phyloP scores from a whole-genome alignment of 2,113 vertebrate species.

The Ginglymostoma cirratum region DNA sequence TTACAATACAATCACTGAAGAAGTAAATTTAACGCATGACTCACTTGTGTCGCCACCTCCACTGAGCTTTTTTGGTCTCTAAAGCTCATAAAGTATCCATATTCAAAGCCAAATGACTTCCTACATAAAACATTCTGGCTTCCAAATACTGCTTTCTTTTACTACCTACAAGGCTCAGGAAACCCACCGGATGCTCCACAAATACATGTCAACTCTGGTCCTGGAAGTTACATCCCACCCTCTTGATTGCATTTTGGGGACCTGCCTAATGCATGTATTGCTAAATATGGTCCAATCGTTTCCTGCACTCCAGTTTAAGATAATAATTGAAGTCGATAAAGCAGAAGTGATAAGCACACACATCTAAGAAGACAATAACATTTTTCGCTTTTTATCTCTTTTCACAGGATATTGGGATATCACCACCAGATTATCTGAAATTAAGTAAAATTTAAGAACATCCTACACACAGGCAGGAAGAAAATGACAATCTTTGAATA shows the following conservation, averaged over 20 bases:
- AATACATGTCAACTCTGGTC: neutral
- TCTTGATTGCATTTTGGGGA: neutral
- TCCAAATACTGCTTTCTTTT: slow-evolving; percentile 5
- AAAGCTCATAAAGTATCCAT: neutral
- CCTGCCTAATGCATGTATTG: neutral
- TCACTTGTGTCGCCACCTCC: neutral
- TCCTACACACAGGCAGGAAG: neutral
- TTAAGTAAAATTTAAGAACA: slow-evolving; percentile 3
- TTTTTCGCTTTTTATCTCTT: neutral
- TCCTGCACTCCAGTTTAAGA: neutral
- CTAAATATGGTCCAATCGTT: neutral
- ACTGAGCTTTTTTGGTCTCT: neutral
- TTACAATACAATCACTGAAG: neutral
- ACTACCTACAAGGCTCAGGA: neutral
- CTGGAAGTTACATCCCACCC: neutral
- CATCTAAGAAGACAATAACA: neutral
- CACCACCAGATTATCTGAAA: neutral
- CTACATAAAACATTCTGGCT: slow-evolving; percentile 1
- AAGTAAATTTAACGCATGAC: neutral
- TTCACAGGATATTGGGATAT: neutral
- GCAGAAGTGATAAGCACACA: neutral
- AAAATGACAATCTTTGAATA: slow-evolving; percentile 1
- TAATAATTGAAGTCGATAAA: neutral
- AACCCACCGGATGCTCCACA: neutral
- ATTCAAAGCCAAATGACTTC: neutral